These are phyloP conservation scores for Hypothenemus hampei DNA, from an alignment of 1,140 invertebrate genomes.

Conservation along the genomic window DNA sequence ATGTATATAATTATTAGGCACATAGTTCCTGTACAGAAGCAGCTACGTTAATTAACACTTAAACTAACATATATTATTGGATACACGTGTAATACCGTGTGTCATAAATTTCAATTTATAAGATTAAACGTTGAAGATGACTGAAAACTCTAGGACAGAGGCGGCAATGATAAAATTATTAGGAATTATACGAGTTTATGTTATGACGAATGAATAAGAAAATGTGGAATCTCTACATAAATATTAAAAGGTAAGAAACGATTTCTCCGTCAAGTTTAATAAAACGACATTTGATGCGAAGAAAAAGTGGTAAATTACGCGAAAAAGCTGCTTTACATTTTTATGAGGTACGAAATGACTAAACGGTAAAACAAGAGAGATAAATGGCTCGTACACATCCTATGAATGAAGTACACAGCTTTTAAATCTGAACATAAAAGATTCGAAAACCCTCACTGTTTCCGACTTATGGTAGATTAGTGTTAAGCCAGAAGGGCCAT, in stretches of 20 bases:
- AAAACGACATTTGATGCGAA: too few species aligned
- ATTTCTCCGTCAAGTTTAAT: too few species aligned
- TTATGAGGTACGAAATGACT: constrained; percentile 7
- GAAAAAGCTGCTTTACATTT: background rate
- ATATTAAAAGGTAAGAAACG: too few species aligned
- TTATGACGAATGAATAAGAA: too few species aligned
- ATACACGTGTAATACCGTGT: background rate
- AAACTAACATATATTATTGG: background rate
- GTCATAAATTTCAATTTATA: too few species aligned
- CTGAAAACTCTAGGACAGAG: too few species aligned
- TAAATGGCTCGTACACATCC: background rate
- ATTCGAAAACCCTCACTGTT: background rate
- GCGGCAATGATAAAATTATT: too few species aligned
- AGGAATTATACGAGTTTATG: too few species aligned
- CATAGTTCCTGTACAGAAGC: background rate
- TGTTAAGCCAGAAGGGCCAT: constrained; percentile 22
- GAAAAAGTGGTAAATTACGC: too few species aligned
- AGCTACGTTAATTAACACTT: background rate
- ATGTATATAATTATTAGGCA: background rate
- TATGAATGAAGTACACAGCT: background rate
- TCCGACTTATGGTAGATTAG: constrained; percentile 26
- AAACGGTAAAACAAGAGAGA: background rate
- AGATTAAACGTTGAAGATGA: too few species aligned
- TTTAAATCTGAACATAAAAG: constrained; percentile 14
- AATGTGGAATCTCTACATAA: too few species aligned